Percentiles rank a stretch among this genome's conserved stretches.
Conservation (phyloP, 2,888 invertebrate genomes). For the Oasisia sp. region DNA sequence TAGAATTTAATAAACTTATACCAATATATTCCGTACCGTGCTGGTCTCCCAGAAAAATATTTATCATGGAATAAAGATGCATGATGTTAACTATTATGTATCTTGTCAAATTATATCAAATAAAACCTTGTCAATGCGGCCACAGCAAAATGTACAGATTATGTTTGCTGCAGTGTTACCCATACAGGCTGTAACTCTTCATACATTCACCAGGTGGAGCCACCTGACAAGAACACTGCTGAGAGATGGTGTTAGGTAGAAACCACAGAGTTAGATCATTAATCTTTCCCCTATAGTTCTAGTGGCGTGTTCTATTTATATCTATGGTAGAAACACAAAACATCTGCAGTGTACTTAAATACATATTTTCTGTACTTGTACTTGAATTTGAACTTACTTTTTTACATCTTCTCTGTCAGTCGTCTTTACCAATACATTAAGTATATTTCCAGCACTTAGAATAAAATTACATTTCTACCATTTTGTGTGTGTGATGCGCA, state of each 20-base stretch:
- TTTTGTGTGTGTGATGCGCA: too few species aligned
- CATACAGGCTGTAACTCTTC: background rate
- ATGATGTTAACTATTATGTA: background rate
- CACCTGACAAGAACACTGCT: background rate
- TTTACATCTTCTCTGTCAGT: too few species aligned
- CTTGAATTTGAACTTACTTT: too few species aligned
- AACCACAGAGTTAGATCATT: too few species aligned
- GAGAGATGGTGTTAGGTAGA: too few species aligned
- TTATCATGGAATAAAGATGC: background rate
- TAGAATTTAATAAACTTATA: background rate
- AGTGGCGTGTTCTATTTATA: too few species aligned
- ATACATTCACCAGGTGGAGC: background rate
- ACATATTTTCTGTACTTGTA: too few species aligned
- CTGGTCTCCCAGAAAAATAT: background rate
- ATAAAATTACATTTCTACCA: too few species aligned
- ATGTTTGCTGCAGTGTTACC: background rate
- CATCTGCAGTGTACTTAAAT: background rate
- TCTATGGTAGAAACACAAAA: background rate
- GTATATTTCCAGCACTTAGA: too few species aligned
- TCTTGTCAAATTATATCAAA: background rate
- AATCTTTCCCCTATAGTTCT: too few species aligned
- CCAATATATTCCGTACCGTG: background rate
- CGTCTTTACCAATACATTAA: too few species aligned
- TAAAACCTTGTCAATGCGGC: background rate
- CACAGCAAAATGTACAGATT: background rate